phyloP scores from a whole-genome alignment of 1,140 invertebrate genomes.

The Metopolophium dirhodum region DNA sequence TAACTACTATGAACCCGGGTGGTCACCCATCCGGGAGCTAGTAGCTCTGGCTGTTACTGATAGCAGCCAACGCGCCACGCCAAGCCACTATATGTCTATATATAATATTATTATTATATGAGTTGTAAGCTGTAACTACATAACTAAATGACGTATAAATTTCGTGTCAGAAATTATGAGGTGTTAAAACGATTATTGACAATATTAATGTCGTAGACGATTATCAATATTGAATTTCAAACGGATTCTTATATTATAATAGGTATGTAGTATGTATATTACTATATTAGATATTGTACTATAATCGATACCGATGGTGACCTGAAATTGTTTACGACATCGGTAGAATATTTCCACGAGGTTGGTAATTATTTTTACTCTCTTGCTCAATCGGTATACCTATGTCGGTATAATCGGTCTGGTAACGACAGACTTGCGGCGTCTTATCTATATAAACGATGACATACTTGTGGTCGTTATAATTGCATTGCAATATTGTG shows the following conservation, averaged over 20 bases:
- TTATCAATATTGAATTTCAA: neutral
- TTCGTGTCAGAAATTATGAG: neutral
- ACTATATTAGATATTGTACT: neutral
- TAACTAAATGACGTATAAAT: neutral
- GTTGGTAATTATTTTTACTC: neutral
- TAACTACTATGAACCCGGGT: too few species aligned
- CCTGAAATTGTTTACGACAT: conserved; percentile 6
- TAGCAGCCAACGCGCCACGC: too few species aligned
- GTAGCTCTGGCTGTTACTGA: too few species aligned
- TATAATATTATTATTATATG: too few species aligned
- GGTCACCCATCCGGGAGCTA: too few species aligned
- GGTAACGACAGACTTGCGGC: neutral
- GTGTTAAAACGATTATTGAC: neutral
- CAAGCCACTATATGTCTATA: too few species aligned
- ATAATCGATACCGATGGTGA: neutral
- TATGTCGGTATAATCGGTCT: neutral
- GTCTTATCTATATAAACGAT: conserved; percentile 4
- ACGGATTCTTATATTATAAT: neutral
- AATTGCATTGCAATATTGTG: neutral
- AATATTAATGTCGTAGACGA: neutral
- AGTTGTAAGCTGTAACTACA: too few species aligned
- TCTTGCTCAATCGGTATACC: neutral
- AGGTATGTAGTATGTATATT: neutral
- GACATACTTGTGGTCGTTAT: neutral
- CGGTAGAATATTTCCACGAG: neutral